Conservation (phyloP, 2,888 invertebrate genomes). For the Latrodectus hesperus region DNA sequence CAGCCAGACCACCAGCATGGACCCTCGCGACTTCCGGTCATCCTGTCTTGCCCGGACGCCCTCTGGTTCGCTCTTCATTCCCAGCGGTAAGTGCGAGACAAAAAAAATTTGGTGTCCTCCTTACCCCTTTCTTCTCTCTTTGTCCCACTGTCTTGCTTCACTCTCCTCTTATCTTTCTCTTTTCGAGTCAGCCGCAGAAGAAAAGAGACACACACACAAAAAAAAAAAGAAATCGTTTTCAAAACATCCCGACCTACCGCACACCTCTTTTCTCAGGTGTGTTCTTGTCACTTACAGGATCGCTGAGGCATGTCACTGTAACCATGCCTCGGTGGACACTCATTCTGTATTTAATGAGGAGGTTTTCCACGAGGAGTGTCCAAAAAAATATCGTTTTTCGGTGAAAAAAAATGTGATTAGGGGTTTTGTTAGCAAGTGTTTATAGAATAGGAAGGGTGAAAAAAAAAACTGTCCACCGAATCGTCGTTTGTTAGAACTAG, state of each 20-base stretch:
- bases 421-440: neutral
- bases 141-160: neutral
- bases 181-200: neutral
- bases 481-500: no score
- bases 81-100: conserved; percentile 74
- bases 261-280: neutral
- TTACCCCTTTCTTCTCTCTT: neutral
- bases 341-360: neutral
- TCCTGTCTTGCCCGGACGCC: conserved; percentile 92
- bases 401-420: neutral
- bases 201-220: neutral
- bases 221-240: neutral
- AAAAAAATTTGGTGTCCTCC: neutral
- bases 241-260: neutral
- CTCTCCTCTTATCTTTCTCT: no score
- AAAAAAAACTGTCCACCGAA: no score
- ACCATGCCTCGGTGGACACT: neutral
- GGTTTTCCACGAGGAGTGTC: neutral
- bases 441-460: no score
- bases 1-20: conserved; percentile 41
- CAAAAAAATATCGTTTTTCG: neutral
- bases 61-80: conserved; percentile 94
- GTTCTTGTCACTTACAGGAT: neutral
- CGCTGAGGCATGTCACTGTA: neutral
- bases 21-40: conserved; percentile 76